Evolutionary conservation across 2,113 vertebrate genomes (phyloP).

Genomic region (Grus americana): DNA sequence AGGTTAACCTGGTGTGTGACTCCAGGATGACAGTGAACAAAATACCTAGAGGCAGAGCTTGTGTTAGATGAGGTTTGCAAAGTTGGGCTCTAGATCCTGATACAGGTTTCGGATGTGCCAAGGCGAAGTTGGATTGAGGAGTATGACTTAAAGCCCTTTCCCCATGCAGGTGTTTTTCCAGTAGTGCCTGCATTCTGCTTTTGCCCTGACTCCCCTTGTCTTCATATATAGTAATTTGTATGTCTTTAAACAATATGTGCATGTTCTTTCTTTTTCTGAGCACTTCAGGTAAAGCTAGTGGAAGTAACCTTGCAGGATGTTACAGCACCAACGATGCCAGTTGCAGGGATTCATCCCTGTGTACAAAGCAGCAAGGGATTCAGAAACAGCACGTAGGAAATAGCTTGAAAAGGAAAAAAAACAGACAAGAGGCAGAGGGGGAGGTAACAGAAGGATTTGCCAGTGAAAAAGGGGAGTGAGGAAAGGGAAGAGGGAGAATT

Average conservation of each 20-base stretch:
- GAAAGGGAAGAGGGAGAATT: not conserved
- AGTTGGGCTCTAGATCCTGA: not conserved
- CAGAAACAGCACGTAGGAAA: not conserved
- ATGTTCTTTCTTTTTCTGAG: not conserved
- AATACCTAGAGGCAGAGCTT: not conserved
- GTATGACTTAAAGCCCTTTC: not conserved
- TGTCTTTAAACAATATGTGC: not conserved
- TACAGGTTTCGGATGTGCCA: not conserved
- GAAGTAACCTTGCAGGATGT: not conserved
- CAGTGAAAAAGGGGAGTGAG: not conserved
- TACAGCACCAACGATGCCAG: not conserved
- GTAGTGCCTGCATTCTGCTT: not conserved
- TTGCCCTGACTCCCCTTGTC: not conserved
- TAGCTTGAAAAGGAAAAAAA: not conserved
- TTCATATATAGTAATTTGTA: not conserved
- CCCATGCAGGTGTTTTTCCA: not conserved
- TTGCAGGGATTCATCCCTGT: not conserved
- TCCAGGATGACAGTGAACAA: not conserved
- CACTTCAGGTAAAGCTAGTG: not conserved
- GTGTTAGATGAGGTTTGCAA: not conserved
- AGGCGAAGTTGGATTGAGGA: not conserved
- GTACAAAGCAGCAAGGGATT: not conserved
- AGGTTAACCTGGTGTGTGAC: not conserved
- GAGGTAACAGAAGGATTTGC: not conserved
- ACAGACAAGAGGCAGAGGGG: not conserved